phyloP scores from a whole-genome alignment of 2,888 invertebrate species.

The Operophtera brumata region DNA sequence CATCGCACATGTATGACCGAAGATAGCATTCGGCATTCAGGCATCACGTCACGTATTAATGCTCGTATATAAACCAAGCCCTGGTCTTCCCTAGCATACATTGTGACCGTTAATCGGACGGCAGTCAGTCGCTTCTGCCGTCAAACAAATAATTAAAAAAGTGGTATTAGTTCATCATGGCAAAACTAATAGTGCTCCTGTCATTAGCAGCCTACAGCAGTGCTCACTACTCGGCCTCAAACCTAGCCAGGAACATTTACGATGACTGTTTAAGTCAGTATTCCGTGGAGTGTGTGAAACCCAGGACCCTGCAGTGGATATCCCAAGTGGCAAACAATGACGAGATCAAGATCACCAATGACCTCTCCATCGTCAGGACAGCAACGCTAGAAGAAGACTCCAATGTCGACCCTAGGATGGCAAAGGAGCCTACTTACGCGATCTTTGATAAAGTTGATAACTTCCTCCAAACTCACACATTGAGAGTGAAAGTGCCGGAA shows the following conservation, averaged over 20 bases:
- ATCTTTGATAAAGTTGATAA: conserved; percentile 87
- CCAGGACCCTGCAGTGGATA: conserved; percentile 88
- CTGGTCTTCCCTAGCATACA: conserved; percentile 73
- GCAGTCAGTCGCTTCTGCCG: conserved; percentile 72
- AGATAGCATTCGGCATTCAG: conserved; percentile 64
- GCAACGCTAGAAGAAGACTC: conserved; percentile 66
- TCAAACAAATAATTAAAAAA: conserved; percentile 42
- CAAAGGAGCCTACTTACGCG: conserved; percentile 78
- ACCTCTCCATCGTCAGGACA: conserved; percentile 86
- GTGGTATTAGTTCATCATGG: conserved; percentile 64
- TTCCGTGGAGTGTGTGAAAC: conserved; percentile 87
- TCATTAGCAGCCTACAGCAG: conserved; percentile 60
- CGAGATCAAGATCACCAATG: conserved; percentile 87
- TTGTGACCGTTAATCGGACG: conserved; percentile 68
- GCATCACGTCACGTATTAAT: conserved; percentile 77
- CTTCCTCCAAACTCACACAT: conserved; percentile 87
- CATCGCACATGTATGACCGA: conserved; percentile 50
- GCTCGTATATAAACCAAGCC: conserved; percentile 80
- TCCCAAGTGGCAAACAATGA: conserved; percentile 84
- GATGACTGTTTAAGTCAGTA: conserved; percentile 84
- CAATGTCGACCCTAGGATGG: conserved; percentile 69
- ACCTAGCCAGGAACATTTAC: conserved; percentile 84
- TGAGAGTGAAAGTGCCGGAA: conserved; percentile 87
- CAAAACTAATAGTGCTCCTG: conserved; percentile 68
- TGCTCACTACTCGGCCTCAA: conserved; percentile 81